These are phyloP conservation scores for Cheilosia vulpina DNA, from an alignment of 2,888 invertebrate species.

Conservation along the genomic window DNA sequence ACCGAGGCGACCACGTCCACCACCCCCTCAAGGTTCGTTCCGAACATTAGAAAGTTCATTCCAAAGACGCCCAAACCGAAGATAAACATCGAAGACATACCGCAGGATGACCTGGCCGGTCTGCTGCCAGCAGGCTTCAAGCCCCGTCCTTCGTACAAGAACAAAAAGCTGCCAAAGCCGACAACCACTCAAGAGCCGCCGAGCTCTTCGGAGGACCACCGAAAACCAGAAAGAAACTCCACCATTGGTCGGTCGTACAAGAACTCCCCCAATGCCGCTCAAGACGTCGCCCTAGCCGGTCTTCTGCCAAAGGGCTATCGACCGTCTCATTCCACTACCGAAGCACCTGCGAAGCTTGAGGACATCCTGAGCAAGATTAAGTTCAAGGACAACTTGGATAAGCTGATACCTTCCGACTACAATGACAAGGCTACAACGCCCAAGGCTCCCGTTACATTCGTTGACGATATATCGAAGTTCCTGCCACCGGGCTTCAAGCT, in stretches of 20 bases:
- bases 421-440: slow-evolving; percentile 83
- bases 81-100: slow-evolving; percentile 84
- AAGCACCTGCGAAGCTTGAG: slow-evolving; percentile 76
- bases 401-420: slow-evolving; percentile 85
- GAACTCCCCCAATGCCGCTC: slow-evolving; percentile 85
- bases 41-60: slow-evolving; percentile 88
- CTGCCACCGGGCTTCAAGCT: slow-evolving; percentile 86
- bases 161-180: slow-evolving; percentile 85
- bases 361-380: slow-evolving; percentile 80
- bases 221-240: slow-evolving; percentile 81
- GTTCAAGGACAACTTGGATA: slow-evolving; percentile 81
- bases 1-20: slow-evolving; percentile 82
- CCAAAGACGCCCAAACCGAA: slow-evolving; percentile 83
- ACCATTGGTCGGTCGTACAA: slow-evolving; percentile 85
- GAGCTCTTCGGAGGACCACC: slow-evolving; percentile 74
- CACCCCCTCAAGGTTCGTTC: slow-evolving; percentile 85
- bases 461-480: slow-evolving; percentile 87
- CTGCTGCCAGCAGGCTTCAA: slow-evolving; percentile 88
- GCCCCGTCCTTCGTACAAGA: slow-evolving; percentile 85
- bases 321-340: slow-evolving; percentile 75
- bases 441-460: slow-evolving; percentile 83
- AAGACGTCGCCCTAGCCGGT: slow-evolving; percentile 84
- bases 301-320: slow-evolving; percentile 87
- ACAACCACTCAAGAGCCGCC: slow-evolving; percentile 78
- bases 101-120: slow-evolving; percentile 86